Evolutionary conservation across 2,797 vertebrate genomes (phyloP).

Genomic region (Loriculus beryllinus): DNA sequence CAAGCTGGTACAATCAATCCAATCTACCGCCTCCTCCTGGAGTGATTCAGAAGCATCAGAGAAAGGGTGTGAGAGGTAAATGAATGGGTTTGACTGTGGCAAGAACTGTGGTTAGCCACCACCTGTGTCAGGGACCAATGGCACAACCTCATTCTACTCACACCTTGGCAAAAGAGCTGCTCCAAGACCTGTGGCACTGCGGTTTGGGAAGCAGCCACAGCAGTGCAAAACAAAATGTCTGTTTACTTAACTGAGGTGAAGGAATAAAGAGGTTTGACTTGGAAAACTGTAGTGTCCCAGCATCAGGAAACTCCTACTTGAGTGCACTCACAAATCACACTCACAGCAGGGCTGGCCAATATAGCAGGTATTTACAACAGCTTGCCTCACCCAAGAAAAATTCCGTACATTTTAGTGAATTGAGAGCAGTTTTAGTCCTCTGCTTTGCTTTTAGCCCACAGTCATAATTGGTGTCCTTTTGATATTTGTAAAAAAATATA

Average conservation of each 20-base stretch:
- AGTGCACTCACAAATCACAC: neutral
- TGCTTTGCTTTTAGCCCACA: neutral
- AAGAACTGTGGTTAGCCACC: neutral
- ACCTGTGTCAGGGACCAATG: neutral
- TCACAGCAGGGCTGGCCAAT: neutral
- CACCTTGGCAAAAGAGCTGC: neutral
- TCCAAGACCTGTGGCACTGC: neutral
- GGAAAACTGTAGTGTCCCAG: neutral
- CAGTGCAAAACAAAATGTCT: neutral
- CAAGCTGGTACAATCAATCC: too few species aligned
- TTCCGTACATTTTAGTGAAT: neutral
- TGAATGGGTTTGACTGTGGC: neutral
- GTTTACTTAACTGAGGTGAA: neutral
- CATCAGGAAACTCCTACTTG: neutral
- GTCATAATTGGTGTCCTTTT: neutral
- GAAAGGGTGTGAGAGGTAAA: neutral
- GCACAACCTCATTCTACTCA: neutral
- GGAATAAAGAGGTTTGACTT: neutral
- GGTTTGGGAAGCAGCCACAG: neutral
- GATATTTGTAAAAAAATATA: neutral
- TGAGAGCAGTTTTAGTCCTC: neutral
- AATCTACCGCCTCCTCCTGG: neutral
- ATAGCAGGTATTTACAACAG: neutral
- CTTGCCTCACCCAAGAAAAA: neutral
- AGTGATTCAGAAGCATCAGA: neutral